Percentiles rank a stretch among this genome's conserved stretches.
phyloP scores from a whole-genome alignment of 1,140 invertebrate genomes.

The Drosophila ambigua region DNA sequence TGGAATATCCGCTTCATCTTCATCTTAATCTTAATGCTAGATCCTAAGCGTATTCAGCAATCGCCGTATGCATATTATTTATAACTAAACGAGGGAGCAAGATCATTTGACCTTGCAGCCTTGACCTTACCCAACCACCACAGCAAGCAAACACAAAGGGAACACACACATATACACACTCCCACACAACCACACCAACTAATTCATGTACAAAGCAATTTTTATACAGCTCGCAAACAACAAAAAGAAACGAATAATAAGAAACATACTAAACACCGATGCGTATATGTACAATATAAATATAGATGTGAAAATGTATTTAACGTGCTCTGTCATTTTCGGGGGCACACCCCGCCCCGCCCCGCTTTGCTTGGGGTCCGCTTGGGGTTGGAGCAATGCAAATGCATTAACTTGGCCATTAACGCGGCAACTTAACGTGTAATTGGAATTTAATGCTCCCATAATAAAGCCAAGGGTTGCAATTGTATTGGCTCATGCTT shows the following conservation, averaged over 20 bases:
- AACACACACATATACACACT: not conserved
- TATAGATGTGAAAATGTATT: slow-evolving; percentile 58
- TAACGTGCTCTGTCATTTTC: slow-evolving; percentile 46
- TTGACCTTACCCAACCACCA: too few relatives aligned
- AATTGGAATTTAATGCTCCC: slow-evolving; percentile 76
- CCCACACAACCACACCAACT: slow-evolving; percentile 15
- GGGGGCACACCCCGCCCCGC: slow-evolving; percentile 41
- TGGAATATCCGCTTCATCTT: slow-evolving; percentile 23
- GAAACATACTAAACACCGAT: too few relatives aligned
- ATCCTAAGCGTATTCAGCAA: slow-evolving; percentile 30
- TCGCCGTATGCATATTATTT: slow-evolving; percentile 49
- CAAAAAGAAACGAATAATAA: not conserved
- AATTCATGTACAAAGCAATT: slow-evolving; percentile 55
- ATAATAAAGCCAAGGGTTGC: slow-evolving; percentile 63
- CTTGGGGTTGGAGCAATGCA: slow-evolving; percentile 32
- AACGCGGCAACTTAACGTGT: slow-evolving; percentile 67
- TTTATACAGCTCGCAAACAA: slow-evolving; percentile 43
- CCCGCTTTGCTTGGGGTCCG: not conserved
- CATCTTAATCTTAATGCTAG: slow-evolving; percentile 30
- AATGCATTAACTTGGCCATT: slow-evolving; percentile 75
- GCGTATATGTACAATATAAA: slow-evolving; percentile 21
- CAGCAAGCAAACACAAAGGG: not conserved
- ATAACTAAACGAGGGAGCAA: slow-evolving; percentile 1
- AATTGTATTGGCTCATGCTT: slow-evolving; percentile 40
- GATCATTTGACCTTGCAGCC: slow-evolving; percentile 41